Percentiles rank a stretch among this genome's conserved stretches.
These are phyloP conservation scores for Poeciliopsis retropinna DNA, from an alignment of 2,113 vertebrate species.

Conservation along the genomic window DNA sequence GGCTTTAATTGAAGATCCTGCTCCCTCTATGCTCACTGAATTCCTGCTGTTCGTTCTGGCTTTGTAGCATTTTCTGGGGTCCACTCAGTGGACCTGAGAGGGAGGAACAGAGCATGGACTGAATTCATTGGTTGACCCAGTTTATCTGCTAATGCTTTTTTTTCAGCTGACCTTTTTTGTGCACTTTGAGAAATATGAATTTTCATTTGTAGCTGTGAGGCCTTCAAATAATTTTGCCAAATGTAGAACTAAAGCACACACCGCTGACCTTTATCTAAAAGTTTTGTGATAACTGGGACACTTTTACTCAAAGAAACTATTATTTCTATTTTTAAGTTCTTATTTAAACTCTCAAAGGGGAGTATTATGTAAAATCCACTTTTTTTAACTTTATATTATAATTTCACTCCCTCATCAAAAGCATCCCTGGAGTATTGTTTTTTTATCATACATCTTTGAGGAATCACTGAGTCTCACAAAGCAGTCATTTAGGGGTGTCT, in stretches of 20 bases:
- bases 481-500: too few relatives aligned
- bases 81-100: conserved; percentile 17
- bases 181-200: conserved; percentile 24
- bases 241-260: not conserved
- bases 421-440: too few relatives aligned
- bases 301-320: conserved; percentile 36
- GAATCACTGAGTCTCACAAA: too few relatives aligned
- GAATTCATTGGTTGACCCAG: conserved; percentile 29
- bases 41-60: conserved; percentile 67
- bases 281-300: conserved; percentile 48
- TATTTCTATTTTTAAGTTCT: not conserved
- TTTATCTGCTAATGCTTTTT: conserved; percentile 14
- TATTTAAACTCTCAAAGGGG: not conserved
- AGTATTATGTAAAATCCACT: too few relatives aligned
- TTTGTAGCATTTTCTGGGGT: conserved; percentile 36
- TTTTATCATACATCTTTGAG: too few relatives aligned
- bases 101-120: conserved; percentile 7
- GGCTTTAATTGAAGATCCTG: conserved; percentile 70
- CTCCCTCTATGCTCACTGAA: conserved; percentile 37
- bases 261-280: conserved; percentile 1
- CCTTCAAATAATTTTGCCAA: conserved; percentile 25
- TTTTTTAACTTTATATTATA: too few relatives aligned
- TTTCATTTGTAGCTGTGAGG: conserved; percentile 34
- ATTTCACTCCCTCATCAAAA: too few relatives aligned
- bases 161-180: not conserved